Percentiles rank a stretch among this genome's conserved stretches.
These are phyloP conservation scores for Sebastes itinus DNA, from an alignment of 2,797 vertebrate genomes.

Conservation along the genomic window DNA sequence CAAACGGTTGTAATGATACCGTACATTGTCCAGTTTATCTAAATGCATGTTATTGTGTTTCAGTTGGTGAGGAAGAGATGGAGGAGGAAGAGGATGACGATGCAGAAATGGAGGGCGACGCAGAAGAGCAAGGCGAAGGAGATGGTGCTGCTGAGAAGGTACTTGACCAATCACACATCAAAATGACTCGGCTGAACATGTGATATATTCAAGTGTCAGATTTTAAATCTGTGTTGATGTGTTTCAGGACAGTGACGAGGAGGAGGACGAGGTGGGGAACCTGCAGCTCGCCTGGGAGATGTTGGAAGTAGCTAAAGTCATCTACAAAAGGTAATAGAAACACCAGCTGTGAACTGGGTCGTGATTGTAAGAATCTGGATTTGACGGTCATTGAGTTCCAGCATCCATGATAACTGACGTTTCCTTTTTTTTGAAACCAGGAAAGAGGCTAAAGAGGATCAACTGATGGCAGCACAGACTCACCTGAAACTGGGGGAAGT, in stretches of 20 bases:
- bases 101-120: conserved; percentile 53
- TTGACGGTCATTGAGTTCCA: neutral
- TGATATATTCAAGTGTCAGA: neutral
- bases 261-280: conserved; percentile 91
- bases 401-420: neutral
- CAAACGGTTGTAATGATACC: neutral
- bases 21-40: neutral
- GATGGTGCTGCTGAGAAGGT: conserved; percentile 88
- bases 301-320: conserved; percentile 96
- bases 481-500: conserved; percentile 96
- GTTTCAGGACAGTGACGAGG: conserved; percentile 88
- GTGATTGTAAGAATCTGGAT: neutral
- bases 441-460: conserved; percentile 90
- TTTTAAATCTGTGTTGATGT: neutral
- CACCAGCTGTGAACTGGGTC: rapidly evolving
- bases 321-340: conserved; percentile 90
- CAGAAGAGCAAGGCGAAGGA: conserved; percentile 79
- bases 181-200: neutral
- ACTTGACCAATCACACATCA: neutral
- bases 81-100: conserved; percentile 3
- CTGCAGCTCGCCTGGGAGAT: conserved; percentile 99
- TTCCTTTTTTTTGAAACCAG: conserved; percentile 66
- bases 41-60: neutral
- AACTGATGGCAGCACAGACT: conserved; percentile 93
- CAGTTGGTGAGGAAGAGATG: conserved; percentile 46